phyloP scores from a whole-genome alignment of 2,888 invertebrate genomes.

The Drosophila greeni region DNA sequence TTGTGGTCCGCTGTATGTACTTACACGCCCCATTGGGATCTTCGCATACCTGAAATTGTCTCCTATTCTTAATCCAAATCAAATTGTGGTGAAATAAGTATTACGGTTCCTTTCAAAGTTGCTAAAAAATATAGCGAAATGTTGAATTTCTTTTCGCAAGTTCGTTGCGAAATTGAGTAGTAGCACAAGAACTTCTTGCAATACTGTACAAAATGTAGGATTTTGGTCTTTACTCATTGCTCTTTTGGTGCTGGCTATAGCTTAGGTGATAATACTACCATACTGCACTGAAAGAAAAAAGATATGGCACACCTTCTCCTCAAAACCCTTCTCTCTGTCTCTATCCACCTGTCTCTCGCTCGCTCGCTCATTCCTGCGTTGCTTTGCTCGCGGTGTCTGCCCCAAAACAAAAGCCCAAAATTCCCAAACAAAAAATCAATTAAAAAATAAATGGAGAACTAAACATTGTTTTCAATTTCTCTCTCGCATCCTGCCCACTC shows the following conservation, averaged over 20 bases:
- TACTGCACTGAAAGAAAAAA: conserved; percentile 22
- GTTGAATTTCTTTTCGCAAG: background rate
- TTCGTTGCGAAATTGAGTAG: background rate
- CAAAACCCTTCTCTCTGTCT: background rate
- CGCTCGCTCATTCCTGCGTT: conserved; percentile 38
- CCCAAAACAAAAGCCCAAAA: conserved; percentile 13
- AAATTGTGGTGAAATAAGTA: background rate
- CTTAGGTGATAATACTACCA: conserved; percentile 20
- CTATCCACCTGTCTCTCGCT: conserved; percentile 3
- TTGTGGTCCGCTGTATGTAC: conserved; percentile 30
- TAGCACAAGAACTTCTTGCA: background rate
- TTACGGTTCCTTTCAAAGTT: background rate
- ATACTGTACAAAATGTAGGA: conserved; percentile 19
- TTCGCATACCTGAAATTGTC: background rate
- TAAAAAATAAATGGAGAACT: conserved; percentile 10
- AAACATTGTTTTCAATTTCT: conserved; percentile 43
- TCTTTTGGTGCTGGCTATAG: conserved; percentile 34
- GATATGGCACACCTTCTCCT: conserved; percentile 6
- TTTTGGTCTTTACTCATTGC: conserved; percentile 4
- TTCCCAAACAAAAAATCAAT: conserved; percentile 4
- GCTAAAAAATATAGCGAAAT: background rate
- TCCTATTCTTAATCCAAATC: background rate
- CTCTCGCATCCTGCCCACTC: conserved; percentile 16
- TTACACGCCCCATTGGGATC: background rate
- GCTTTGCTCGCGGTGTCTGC: conserved; percentile 48